Conservation (phyloP, 2,797 vertebrate species). For the Danio albolineatus region DNA sequence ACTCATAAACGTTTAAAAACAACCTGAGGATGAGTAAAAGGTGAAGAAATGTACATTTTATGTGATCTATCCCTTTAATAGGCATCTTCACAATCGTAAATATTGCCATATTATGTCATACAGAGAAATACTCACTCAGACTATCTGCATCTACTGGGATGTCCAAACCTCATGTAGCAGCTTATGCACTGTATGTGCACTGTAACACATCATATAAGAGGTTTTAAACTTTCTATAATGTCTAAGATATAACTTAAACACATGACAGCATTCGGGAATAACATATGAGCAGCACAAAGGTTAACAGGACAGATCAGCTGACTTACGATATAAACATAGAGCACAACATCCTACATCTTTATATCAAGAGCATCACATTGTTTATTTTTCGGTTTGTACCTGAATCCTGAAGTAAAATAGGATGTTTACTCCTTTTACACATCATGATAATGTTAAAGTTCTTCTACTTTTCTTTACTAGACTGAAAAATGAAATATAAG, state of each 20-base stretch:
- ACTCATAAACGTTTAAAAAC: no score
- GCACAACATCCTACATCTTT: neutral
- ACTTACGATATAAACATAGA: neutral
- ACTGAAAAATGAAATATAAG: no score
- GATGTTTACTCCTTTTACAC: no score
- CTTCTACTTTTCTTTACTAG: no score
- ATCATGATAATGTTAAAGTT: no score
- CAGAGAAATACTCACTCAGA: neutral
- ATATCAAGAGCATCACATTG: neutral
- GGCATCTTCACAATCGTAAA: no score
- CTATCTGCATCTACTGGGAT: neutral
- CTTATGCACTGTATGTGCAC: neutral
- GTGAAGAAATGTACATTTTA: no score
- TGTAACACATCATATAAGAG: neutral
- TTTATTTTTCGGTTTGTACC: no score
- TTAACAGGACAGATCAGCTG: constrained; percentile 1
- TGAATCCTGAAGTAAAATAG: no score
- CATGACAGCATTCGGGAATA: neutral
- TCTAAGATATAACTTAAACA: neutral
- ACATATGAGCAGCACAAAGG: neutral
- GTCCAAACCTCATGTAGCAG: neutral
- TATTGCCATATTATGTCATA: no score
- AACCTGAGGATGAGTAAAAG: no score
- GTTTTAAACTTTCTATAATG: neutral
- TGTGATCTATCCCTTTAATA: no score